Evolutionary conservation across 2,113 vertebrate species (phyloP).

Genomic region (Nyctibius bracteatus): DNA sequence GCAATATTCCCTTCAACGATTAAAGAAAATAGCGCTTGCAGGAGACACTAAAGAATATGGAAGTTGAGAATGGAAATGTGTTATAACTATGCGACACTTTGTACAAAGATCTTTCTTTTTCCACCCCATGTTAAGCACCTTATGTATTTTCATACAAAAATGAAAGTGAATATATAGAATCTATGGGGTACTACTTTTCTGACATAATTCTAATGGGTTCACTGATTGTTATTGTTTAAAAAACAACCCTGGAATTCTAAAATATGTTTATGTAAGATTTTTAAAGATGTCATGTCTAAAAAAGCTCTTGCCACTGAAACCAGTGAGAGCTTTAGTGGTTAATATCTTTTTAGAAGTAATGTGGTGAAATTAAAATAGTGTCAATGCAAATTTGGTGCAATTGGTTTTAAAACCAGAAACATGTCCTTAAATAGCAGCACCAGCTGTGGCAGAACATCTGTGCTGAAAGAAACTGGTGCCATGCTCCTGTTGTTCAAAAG

Average conservation of each 20-base stretch:
- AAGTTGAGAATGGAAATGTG: neutral
- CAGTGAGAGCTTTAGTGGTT: neutral
- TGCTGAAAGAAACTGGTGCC: accelerated
- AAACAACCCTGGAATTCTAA: neutral
- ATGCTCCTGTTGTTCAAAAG: neutral
- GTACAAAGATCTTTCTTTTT: neutral
- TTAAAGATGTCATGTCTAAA: neutral
- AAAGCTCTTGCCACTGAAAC: neutral
- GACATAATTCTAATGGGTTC: neutral
- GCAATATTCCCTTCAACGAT: neutral
- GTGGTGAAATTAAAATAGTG: neutral
- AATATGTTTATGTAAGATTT: neutral
- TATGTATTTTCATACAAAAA: neutral
- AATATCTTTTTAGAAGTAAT: neutral
- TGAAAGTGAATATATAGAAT: neutral
- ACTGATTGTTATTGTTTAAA: neutral
- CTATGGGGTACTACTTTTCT: neutral
- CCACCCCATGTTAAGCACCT: neutral
- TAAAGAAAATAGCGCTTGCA: neutral
- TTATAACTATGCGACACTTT: neutral
- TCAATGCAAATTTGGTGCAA: neutral
- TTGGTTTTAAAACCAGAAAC: neutral
- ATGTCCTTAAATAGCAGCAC: neutral
- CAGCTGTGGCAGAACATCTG: neutral
- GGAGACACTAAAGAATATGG: neutral